Evolutionary conservation across 2,888 invertebrate genomes (phyloP), one percentile per base, ranked within the genome.

Genomic region (Incurvaria masculella): DNA sequence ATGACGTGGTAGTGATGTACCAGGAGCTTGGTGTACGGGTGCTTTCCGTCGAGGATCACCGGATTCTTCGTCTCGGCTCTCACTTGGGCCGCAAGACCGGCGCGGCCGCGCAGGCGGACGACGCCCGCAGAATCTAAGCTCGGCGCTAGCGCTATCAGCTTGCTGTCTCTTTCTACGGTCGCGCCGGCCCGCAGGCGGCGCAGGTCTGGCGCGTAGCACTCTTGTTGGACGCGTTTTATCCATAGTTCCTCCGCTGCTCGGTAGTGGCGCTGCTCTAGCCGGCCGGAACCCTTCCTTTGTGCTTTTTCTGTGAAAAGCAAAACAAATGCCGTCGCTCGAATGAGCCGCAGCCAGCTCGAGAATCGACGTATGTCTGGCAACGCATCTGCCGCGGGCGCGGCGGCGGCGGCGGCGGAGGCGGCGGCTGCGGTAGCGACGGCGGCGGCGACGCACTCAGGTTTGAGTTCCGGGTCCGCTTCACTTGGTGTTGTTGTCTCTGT

Each of bases 11-110:
- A 27, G 21, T 49, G 23, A 16, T 45, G 26, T 1, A 54, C 41
- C 2, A 54, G 26, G 21, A 53, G 47, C 1, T 46, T 26, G 1
- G 49, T 49, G 16, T 14, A 45, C 2, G 10, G 20, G 27, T 47
- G 49, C 23, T 42, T 42, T 1, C 53, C 54, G 16, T 45, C 44
- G 8, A 54, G 21, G 11, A 54, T 51, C n/a, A 49, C 38, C 11
- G 51, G 52, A 10, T 39, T 2, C 5, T 20, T 17, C 21, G 43
- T 21, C 5, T 17, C 21, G 8, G 21, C 21, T 20, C 3, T n/a
- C n/a, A 23, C 21, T 8, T 16, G 10, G 4, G 21, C 14, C 8
- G 43, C 43, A 10, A 21, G 21, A 16, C 21, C 11, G 4, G 43
- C 43, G 21, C 21, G 17, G 4, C 21, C 23, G 17, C 21, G 21